Percentiles rank a stretch among this genome's conserved stretches.
Conservation (phyloP, 2,797 vertebrate species). For the Odontamblyopus rebecca region DNA sequence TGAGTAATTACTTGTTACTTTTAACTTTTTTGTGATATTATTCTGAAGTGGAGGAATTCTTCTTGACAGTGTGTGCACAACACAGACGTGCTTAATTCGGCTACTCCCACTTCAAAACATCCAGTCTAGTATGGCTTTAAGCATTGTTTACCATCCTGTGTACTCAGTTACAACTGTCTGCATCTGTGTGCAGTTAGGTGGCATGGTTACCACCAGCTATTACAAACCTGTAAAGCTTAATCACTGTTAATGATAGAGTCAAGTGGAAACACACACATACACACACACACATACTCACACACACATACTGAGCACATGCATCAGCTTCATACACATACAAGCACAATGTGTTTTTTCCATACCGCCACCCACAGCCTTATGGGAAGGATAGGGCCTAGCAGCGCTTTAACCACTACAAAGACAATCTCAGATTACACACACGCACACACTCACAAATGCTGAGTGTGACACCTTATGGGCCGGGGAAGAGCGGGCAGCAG, state of each 20-base stretch:
- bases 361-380: slow-evolving; percentile 77
- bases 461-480: slow-evolving; percentile 75
- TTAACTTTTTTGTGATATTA: background rate
- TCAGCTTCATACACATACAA: slow-evolving; percentile 51
- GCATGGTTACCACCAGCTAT: slow-evolving; percentile 74
- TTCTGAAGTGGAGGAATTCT: background rate
- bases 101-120: slow-evolving; percentile 16
- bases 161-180: slow-evolving; percentile 55
- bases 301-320: slow-evolving; percentile 10
- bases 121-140: slow-evolving; percentile 33
- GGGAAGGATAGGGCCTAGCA: slow-evolving; percentile 72
- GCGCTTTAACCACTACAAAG: slow-evolving; percentile 75
- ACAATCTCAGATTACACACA: slow-evolving; percentile 73
- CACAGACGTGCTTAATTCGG: background rate
- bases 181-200: slow-evolving; percentile 72
- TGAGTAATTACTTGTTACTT: background rate
- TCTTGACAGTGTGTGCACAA: background rate
- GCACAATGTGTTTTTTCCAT: slow-evolving; percentile 67
- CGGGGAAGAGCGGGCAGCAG: slow-evolving; percentile 65
- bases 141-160: slow-evolving; percentile 68
- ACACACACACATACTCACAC: slow-evolving; percentile 14
- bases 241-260: slow-evolving; percentile 77
- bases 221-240: slow-evolving; percentile 77
- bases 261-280: slow-evolving; percentile 70
- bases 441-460: slow-evolving; percentile 72